Percentiles rank a stretch among this genome's conserved stretches.
phyloP scores from a whole-genome alignment of 2,888 invertebrate genomes.

The Stictocephala bisonia region DNA sequence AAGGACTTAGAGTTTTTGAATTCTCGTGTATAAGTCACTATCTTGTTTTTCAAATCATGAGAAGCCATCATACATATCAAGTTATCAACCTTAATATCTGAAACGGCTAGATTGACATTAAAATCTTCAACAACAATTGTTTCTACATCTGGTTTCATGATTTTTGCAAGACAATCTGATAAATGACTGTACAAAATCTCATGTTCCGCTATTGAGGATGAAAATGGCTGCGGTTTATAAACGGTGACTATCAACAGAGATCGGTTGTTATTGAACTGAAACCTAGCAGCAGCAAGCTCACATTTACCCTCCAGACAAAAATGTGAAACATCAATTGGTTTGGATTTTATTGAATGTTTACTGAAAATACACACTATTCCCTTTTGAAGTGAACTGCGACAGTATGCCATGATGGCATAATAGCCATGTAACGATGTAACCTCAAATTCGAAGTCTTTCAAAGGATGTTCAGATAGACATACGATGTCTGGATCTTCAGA shows the following conservation, averaged over 20 bases:
- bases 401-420: background rate
- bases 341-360: background rate
- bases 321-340: background rate
- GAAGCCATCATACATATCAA: background rate
- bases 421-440: background rate
- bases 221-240: conserved; percentile 2
- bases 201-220: background rate
- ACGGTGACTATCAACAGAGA: background rate
- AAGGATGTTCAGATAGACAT: background rate
- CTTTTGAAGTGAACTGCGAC: background rate
- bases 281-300: background rate
- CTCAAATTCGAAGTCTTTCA: background rate
- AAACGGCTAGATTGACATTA: too few relatives aligned
- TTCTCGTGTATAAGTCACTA: background rate
- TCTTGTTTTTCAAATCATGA: background rate
- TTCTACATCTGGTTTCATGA: too few relatives aligned
- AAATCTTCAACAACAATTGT: too few relatives aligned
- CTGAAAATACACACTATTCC: conserved; percentile 5
- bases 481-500: background rate
- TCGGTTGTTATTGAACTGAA: background rate
- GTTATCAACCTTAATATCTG: too few relatives aligned
- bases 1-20: conserved; percentile 1
- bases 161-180: background rate
- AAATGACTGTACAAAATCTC: background rate
- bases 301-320: conserved; percentile 1